phyloP scores from a whole-genome alignment of 2,113 vertebrate genomes.

The Oncorhynchus kisutch region DNA sequence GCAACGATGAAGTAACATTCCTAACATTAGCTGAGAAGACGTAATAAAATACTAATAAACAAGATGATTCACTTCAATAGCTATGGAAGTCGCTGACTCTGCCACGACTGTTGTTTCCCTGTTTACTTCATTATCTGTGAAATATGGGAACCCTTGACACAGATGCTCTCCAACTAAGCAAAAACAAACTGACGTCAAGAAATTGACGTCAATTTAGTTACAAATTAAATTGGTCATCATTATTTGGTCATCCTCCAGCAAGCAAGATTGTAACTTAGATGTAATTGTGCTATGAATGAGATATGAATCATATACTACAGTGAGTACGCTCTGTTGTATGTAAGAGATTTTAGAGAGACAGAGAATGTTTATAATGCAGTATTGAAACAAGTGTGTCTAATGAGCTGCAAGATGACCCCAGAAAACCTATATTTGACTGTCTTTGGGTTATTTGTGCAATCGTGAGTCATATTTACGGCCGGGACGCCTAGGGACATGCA shows the following conservation, averaged over 20 bases:
- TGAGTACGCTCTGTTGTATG: too few species aligned
- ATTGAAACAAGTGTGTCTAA: too few species aligned
- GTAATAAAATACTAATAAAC: not conserved
- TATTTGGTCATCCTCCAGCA: too few species aligned
- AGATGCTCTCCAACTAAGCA: not conserved
- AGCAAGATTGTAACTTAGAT: too few species aligned
- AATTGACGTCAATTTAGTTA: too few species aligned
- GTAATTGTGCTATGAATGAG: too few species aligned
- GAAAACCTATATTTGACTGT: not conserved
- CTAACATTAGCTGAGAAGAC: not conserved
- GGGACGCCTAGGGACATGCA: not conserved
- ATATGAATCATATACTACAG: too few species aligned
- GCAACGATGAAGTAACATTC: not conserved
- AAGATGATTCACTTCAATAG: not conserved
- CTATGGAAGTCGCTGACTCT: too few species aligned
- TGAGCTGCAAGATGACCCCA: too few species aligned
- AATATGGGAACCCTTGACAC: not conserved
- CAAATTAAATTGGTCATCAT: too few species aligned
- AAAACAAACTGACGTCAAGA: not conserved
- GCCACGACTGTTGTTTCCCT: not conserved
- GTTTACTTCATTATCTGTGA: not conserved
- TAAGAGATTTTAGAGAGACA: too few species aligned
- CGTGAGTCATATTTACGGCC: not conserved
- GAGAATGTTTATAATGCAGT: too few species aligned
- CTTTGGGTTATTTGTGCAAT: not conserved